Conservation (phyloP, 2,797 vertebrate genomes). For the Muscicapa striata region DNA sequence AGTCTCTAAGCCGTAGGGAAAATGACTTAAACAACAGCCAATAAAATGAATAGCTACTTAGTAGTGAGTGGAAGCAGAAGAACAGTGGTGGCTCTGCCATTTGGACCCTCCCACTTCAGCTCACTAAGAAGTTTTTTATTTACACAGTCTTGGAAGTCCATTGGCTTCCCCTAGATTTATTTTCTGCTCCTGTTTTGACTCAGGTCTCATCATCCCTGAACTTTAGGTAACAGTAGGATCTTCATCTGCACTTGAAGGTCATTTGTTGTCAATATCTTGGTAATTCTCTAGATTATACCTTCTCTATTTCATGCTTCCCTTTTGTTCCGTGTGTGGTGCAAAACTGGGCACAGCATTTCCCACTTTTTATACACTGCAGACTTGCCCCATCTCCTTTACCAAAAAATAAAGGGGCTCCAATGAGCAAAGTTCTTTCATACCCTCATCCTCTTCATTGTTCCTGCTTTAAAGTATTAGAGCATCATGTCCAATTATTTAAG, state of each 20-base stretch:
- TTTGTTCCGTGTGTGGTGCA: neutral
- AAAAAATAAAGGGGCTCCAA: neutral
- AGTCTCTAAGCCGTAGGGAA: neutral
- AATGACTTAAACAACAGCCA: neutral
- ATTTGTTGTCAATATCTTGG: neutral
- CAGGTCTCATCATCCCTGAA: neutral
- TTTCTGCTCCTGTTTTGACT: neutral
- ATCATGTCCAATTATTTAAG: slow-evolving; percentile 36
- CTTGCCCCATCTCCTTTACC: neutral
- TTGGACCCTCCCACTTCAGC: neutral
- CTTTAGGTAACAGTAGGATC: neutral
- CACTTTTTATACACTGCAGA: neutral
- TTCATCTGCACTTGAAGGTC: neutral
- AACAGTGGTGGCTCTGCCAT: fast-evolving
- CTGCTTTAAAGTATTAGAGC: slow-evolving; percentile 7
- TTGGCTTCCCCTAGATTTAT: neutral
- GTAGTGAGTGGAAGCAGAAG: neutral
- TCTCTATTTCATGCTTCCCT: neutral
- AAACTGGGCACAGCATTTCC: neutral
- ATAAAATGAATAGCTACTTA: neutral
- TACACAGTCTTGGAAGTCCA: neutral
- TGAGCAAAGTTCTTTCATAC: neutral
- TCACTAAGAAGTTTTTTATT: neutral
- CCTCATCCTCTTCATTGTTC: neutral
- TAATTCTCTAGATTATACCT: neutral